Conservation (phyloP, 2,113 vertebrate genomes). For the Amia ocellicauda region DNA sequence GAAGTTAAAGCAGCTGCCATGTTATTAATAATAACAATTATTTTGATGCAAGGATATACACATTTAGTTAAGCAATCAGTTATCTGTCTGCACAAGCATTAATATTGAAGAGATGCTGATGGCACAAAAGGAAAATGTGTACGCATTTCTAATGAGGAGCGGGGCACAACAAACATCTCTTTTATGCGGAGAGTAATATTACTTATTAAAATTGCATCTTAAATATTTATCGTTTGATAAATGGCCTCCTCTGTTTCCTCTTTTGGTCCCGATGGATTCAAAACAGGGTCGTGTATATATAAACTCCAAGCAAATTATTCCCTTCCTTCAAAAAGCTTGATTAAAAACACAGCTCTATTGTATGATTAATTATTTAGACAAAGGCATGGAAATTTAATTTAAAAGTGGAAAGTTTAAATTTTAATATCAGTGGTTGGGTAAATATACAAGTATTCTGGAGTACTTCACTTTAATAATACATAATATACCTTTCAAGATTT, state of each 20-base stretch:
- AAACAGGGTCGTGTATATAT: constrained; percentile 4
- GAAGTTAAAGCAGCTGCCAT: constrained; percentile 53
- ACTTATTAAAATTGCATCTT: constrained; percentile 67
- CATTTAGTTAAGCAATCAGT: constrained; percentile 64
- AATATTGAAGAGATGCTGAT: constrained; percentile 68
- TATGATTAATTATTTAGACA: constrained; percentile 66
- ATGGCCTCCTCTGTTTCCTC: constrained; percentile 49
- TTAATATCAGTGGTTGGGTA: constrained; percentile 46
- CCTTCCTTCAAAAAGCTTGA: constrained; percentile 52
- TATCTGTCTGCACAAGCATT: constrained; percentile 61
- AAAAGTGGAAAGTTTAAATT: constrained; percentile 52
- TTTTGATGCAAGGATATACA: constrained; percentile 54
- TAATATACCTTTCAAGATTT: constrained; percentile 32
- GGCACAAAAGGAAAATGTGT: constrained; percentile 46
- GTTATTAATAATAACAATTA: constrained; percentile 61
- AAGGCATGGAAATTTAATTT: constrained; percentile 51
- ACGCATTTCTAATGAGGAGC: constrained; percentile 59
- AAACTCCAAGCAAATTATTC: constrained; percentile 45
- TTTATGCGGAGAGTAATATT: constrained; percentile 60
- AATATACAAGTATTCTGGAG: constrained; percentile 34
- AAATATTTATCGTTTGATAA: constrained; percentile 67
- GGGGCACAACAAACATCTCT: constrained; percentile 56
- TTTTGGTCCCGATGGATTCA: constrained; percentile 42
- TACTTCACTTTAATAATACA: constrained; percentile 45
- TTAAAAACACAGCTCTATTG: constrained; percentile 56